Evolutionary conservation across 1,140 invertebrate species (phyloP).

Genomic region (Drosophila suzukii): DNA sequence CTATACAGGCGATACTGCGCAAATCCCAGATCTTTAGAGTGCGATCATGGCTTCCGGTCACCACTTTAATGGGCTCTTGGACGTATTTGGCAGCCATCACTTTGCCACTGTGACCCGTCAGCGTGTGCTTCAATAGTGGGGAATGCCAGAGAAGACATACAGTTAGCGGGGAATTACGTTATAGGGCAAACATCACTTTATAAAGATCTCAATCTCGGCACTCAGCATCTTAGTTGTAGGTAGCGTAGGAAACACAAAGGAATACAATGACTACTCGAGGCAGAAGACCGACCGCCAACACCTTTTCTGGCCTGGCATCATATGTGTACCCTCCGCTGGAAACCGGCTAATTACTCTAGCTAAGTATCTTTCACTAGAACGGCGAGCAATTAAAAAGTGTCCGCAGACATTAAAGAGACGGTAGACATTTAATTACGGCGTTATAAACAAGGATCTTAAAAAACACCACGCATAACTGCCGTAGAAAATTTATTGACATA

Average conservation of each 20-base stretch:
- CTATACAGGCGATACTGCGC: slow-evolving; percentile 94
- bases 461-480: slow-evolving; percentile 21
- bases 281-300: slow-evolving; percentile 18
- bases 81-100: slow-evolving; percentile 97
- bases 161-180: slow-evolving; percentile 46
- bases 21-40: slow-evolving; percentile 99
- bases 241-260: neutral
- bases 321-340: slow-evolving; percentile 11
- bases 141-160: slow-evolving; percentile 20
- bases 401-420: slow-evolving; percentile 51
- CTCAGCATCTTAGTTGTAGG: neutral
- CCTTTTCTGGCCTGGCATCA: slow-evolving; percentile 18
- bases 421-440: slow-evolving; percentile 62
- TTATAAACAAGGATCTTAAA: slow-evolving; percentile 20
- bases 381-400: slow-evolving; percentile 51
- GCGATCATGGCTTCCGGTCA: slow-evolving; percentile 97
- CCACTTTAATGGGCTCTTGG: slow-evolving; percentile 94
- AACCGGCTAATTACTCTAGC: slow-evolving; percentile 41
- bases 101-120: slow-evolving; percentile 98
- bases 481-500: slow-evolving; percentile 59
- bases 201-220: slow-evolving; percentile 2
- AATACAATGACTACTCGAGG: slow-evolving; percentile 5
- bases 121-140: slow-evolving; percentile 91
- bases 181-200: slow-evolving; percentile 21
- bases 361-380: slow-evolving; percentile 60